Evolutionary conservation across 1,140 invertebrate species (phyloP).

Genomic region (Drosophila nannoptera): DNA sequence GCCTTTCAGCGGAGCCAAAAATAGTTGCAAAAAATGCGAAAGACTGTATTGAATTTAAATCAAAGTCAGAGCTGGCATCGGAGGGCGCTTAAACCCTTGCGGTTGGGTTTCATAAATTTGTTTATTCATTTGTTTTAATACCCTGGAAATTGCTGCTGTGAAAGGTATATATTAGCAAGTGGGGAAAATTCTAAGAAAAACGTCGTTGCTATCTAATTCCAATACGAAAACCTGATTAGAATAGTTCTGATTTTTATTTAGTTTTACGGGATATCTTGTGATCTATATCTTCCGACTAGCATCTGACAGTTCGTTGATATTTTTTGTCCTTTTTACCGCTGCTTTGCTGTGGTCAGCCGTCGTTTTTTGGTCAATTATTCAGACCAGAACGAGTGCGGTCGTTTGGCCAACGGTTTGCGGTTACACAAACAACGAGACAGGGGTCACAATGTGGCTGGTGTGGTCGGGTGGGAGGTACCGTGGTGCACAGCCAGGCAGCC

Average conservation of each 20-base stretch:
- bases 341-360: conserved; percentile 65
- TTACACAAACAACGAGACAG: conserved; percentile 32
- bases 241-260: neutral
- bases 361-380: conserved; percentile 69
- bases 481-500: conserved; percentile 11
- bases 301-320: neutral
- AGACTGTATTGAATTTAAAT: conserved; percentile 42
- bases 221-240: no score
- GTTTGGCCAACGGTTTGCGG: conserved; percentile 51
- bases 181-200: no score
- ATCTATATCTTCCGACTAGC: neutral
- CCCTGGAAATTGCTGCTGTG: conserved; percentile 2
- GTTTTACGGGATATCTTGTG: neutral
- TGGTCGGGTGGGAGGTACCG: neutral
- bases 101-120: conserved; percentile 70
- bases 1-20: conserved; percentile 16
- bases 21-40: conserved; percentile 8
- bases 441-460: neutral
- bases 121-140: conserved; percentile 64
- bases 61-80: conserved; percentile 10
- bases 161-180: neutral
- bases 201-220: no score
- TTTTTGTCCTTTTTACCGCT: conserved; percentile 32
- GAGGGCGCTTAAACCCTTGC: conserved; percentile 57
- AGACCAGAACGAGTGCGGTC: conserved; percentile 53